Base-by-base conservation (phyloP, 2,797 vertebrate genomes). In the Orestias chungarensis region DNA sequence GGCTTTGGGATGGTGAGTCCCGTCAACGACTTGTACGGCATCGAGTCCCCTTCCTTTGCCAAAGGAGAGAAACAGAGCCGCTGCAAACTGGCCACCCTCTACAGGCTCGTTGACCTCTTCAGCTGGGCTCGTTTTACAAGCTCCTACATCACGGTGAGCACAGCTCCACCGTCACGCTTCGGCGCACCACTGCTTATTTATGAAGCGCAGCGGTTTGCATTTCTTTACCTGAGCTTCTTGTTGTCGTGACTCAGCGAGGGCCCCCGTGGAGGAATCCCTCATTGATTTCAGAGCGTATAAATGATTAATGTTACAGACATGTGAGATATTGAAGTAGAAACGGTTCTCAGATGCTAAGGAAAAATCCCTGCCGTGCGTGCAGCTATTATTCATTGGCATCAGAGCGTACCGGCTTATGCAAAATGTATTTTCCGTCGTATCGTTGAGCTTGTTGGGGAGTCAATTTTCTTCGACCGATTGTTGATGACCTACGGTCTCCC, bases 61-160 rank as follows among this genome's bases (percentile, higher is more conserved):
- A 98, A 98, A 88, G 96, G 96, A 82, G 98, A 99, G 91, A 97
- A 96, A 77, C 95, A 94, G 75, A 95, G 93, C 68, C 97, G 98
- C 70, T 98, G 97, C 92, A 97, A 95, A 83, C 94, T 99, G 78
- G 97, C 97, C 81, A 96, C 96, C 87, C 94, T 98, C 68, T 98
- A 98, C 86, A 94, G 98, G 76, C 88, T 99, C 38, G 91, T 94
- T 74, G 97, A 99, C 86, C 94, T 99, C 80, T 97, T 98, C 81
- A 96, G 95, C 86, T 97, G 97, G 96, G 95, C 96, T 80, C 96
- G 96, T 86, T 93, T 98, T 90, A 94, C 96, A 87, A 97, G 95
- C 83, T 94, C 96, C 59, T 98, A 97, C 80, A 96, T 97, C 88
- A 97, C 97, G 50, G 98, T 99, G 92, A 97, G 97, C 95, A 76